Percentiles rank a stretch among this genome's conserved stretches.
Evolutionary conservation across 2,888 invertebrate species (phyloP).

Genomic region (Noctua pronuba): DNA sequence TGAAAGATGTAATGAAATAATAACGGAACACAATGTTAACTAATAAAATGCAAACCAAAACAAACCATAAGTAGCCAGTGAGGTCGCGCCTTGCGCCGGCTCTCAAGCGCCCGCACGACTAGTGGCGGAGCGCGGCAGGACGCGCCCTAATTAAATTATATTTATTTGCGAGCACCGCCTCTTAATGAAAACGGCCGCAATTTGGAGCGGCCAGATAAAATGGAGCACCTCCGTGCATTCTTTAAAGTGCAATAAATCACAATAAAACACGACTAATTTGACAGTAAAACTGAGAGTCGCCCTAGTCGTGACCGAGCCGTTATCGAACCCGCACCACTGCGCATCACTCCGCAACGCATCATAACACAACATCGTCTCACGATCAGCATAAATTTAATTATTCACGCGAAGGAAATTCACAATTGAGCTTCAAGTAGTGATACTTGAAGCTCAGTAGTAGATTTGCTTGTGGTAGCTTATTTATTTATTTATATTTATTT

Average conservation of each 20-base stretch:
- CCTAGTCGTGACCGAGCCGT: background rate
- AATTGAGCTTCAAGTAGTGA: background rate
- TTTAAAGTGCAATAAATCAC: constrained; percentile 84
- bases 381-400: constrained; percentile 57
- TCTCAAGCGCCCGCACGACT: constrained; percentile 12
- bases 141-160: constrained; percentile 79
- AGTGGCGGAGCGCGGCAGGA: constrained; percentile 38
- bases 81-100: background rate
- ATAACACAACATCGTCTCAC: background rate
- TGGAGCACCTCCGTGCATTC: constrained; percentile 80
- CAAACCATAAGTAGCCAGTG: constrained; percentile 23
- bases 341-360: background rate
- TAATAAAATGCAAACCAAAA: constrained; percentile 35
- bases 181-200: constrained; percentile 82
- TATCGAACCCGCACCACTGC: background rate
- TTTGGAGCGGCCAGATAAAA: constrained; percentile 69
- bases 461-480: constrained; percentile 33
- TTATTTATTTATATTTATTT: too few species aligned
- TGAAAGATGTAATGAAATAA: background rate
- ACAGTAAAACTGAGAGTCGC: constrained; percentile 73
- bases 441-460: constrained; percentile 37
- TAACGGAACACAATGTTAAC: background rate
- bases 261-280: constrained; percentile 81
- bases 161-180: constrained; percentile 77
- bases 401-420: constrained; percentile 29